Evolutionary conservation across 2,888 invertebrate genomes (phyloP), one percentile per base, ranked within the genome.

Genomic region (Branchellion lobata): DNA sequence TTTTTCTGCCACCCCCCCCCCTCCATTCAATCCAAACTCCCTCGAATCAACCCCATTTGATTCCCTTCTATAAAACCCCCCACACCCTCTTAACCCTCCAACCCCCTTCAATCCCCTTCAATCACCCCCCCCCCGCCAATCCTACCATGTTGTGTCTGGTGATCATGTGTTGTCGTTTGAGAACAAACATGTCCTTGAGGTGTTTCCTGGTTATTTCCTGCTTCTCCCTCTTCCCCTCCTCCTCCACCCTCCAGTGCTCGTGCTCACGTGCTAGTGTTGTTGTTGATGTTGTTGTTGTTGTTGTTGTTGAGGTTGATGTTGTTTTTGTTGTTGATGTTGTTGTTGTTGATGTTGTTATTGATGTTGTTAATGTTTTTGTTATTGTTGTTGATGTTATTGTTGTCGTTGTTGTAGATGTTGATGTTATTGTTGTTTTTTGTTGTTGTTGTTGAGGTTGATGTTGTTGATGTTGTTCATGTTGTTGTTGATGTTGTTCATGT

Each of bases 111-210:
- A 24, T n/a, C 21, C 61, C 5, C 8, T 5, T n/a, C 21, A 3
- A 5, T 24, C 21, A 5, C 3, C 61, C 21, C 61, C 61, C 21
- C 21, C 61, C 61, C 61, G 3, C 61, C 24, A 18, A 3, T 14
- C 61, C 8, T 27, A 77, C 77, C 77, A 57, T 65, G 65, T 77
- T 65, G 24, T 77, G 77, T 36, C 77, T 77, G 18, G 61, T 34
- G 31, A 77, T 77, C 77, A 77, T 77, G 36, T 77, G 77, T 34
- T 77, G 77, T 36, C 77, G n/a, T n/a, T 65, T 77, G 36, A 77
- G 77, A 1, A 77, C 57, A 24, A 77, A 77, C 40, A 57, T 77
- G 21, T 77, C 65, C 40, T 34, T 57, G 27, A 77, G 33, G 29
- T 77, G 77, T 24, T 77, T 53, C 29, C 34, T 29, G 11, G 57